Percentiles rank a stretch among this genome's conserved stretches.
Conservation (phyloP, 2,888 invertebrate genomes). For the Liodrosophila aerea region DNA sequence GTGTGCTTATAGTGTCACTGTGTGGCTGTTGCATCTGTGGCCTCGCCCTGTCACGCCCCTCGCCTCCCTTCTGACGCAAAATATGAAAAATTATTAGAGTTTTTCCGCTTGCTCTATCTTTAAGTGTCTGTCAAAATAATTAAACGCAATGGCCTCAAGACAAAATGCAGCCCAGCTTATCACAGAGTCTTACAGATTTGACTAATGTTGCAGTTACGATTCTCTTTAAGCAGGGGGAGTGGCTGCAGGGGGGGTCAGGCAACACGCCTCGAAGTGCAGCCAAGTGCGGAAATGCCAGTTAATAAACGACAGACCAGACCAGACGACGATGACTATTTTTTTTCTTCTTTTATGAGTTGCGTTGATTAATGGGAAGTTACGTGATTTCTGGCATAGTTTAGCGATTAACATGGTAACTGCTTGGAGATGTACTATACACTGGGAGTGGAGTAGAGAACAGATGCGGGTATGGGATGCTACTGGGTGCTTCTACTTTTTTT, state of each 20-base stretch:
- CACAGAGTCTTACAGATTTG: conserved; percentile 55
- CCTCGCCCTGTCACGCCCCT: conserved; percentile 39
- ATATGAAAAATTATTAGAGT: conserved; percentile 67
- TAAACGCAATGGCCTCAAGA: conserved; percentile 69
- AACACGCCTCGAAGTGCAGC: conserved; percentile 18
- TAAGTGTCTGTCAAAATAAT: conserved; percentile 76
- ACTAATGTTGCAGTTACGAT: conserved; percentile 70
- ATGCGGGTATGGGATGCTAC: conserved; percentile 52
- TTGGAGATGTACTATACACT: conserved; percentile 16
- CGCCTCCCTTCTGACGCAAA: conserved; percentile 28
- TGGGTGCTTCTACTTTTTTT: background rate
- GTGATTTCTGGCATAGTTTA: conserved; percentile 72
- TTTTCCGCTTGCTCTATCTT: conserved; percentile 39
- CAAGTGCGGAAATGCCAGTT: conserved; percentile 71
- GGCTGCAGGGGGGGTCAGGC: background rate
- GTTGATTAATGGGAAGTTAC: conserved; percentile 70
- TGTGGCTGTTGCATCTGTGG: conserved; percentile 48
- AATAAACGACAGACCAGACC: conserved; percentile 44
- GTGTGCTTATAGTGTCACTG: conserved; percentile 58
- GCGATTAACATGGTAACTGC: conserved; percentile 59
- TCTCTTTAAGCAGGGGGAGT: background rate
- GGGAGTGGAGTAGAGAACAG: conserved; percentile 25
- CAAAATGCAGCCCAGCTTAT: conserved; percentile 64
- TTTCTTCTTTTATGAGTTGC: conserved; percentile 51
- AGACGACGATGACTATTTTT: conserved; percentile 36